These are phyloP conservation scores for Menura novaehollandiae DNA, from an alignment of 2,113 vertebrate species.

Conservation along the genomic window DNA sequence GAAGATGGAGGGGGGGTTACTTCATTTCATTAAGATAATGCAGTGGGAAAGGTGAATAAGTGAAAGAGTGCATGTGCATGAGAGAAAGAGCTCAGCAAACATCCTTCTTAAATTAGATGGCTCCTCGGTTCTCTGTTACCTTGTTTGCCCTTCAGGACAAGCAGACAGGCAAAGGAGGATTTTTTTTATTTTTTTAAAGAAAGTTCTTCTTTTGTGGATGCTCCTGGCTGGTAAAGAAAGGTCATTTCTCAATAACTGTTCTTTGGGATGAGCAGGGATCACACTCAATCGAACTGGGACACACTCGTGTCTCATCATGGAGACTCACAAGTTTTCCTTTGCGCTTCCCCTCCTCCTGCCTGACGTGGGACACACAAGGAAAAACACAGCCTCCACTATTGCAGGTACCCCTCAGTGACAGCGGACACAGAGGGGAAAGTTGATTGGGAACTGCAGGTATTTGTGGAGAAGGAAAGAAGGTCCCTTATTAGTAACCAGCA, in stretches of 20 bases:
- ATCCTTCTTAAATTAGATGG: constrained; percentile 59
- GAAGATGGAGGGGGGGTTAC: not conserved
- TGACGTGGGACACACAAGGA: not conserved
- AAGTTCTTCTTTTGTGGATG: not conserved
- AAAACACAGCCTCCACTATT: rapidly evolving
- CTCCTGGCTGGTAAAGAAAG: not conserved
- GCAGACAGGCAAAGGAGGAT: not conserved
- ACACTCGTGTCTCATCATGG: not conserved
- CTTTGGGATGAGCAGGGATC: not conserved
- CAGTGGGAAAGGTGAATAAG: constrained; percentile 54
- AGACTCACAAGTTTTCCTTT: not conserved
- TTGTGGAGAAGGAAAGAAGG: not conserved
- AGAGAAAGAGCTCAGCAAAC: constrained; percentile 66
- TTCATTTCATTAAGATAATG: constrained; percentile 66
- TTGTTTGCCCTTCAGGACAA: constrained; percentile 63
- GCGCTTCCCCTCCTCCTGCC: not conserved
- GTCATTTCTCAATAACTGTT: not conserved
- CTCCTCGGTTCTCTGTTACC: constrained; percentile 36
- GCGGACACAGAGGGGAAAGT: not conserved
- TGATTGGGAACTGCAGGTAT: not conserved
- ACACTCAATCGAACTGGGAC: not conserved
- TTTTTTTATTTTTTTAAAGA: not conserved
- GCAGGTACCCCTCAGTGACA: not conserved
- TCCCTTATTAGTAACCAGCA: not conserved
- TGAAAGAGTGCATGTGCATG: constrained; percentile 63